Base-by-base conservation (phyloP, 2,888 invertebrate genomes). In the Anthophora plumipes region DNA sequence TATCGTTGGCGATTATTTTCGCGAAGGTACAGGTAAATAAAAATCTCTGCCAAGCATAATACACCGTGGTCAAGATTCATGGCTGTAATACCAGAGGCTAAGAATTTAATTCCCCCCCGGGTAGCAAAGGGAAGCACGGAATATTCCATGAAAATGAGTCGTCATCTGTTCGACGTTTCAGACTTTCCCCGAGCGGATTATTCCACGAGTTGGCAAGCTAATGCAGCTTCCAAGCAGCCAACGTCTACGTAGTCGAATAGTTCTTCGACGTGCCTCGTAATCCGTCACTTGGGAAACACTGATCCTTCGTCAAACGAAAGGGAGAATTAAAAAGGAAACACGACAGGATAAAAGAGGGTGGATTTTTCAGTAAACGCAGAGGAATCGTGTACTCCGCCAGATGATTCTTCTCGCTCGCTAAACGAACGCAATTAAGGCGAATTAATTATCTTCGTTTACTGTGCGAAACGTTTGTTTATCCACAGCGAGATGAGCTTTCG, bases 201-300 rank as follows among this genome's bases (percentile, higher is more conserved):
- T 41, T 71, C 20, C 46, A 0, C 37, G 7, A 57, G 48, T 48
- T 69, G 37, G 31, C 31, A 59, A 69, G 57, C 14, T 57, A 69
- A 69, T 48, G 17, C 20, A 69, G 17, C 68, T 48, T 37, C 7
- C 20, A 48, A 41, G 37, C 54, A 41, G 54, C 37, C 22, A 46
- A 17, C 14, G 22, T 2, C 41, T 25, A n/a, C 4, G 12, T n/a
- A n/a, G n/a, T n/a, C 43, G 14, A 11, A 5, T 14, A 8, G 22
- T 50, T 41, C 17, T 31, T 14, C 48, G 12, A 14, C n/a, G 12
- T 41, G 20, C 14, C 48, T 12, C 31, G 41, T 78, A 69, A 78
- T 78, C 68, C 68, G 63, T 46, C 67, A 63, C 67, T 14, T 55
- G 63, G 69, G 57, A 48, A 64, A 78, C 52, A 59, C 39, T 11